These are phyloP conservation scores for Colaptes auratus DNA, from an alignment of 2,113 vertebrate genomes.

Conservation along the genomic window DNA sequence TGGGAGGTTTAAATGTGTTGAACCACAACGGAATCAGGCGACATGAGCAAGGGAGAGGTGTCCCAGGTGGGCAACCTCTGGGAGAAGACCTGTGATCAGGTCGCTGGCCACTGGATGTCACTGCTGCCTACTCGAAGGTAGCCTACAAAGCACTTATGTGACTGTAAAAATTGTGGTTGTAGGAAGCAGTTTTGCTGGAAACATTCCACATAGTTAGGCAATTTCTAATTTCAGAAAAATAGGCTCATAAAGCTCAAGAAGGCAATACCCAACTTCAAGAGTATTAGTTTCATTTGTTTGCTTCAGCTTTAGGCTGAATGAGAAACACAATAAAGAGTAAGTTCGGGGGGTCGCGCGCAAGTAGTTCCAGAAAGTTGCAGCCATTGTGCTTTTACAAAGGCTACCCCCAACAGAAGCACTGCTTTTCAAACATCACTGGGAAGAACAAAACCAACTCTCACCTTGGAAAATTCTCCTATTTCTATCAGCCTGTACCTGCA, in stretches of 20 bases:
- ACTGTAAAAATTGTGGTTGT: constrained; percentile 79
- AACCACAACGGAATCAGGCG: neutral
- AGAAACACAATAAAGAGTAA: constrained; percentile 71
- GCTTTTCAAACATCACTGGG: neutral
- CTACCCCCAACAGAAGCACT: neutral
- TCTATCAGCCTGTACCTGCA: neutral
- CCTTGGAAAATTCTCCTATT: neutral
- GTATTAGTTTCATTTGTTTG: constrained; percentile 83
- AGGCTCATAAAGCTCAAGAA: constrained; percentile 81
- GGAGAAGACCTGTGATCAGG: constrained; percentile 72
- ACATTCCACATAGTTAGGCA: constrained; percentile 75
- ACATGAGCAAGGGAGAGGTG: neutral
- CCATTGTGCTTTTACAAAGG: constrained; percentile 57
- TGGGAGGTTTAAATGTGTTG: neutral
- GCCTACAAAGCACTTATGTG: constrained; percentile 74
- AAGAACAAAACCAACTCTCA: neutral
- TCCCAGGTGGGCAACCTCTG: neutral
- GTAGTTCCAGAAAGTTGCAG: constrained; percentile 68
- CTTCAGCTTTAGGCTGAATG: constrained; percentile 73
- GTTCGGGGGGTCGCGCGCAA: constrained; percentile 28
- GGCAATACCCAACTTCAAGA: constrained; percentile 79
- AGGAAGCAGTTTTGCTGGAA: constrained; percentile 78
- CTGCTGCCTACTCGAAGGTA: constrained; percentile 76
- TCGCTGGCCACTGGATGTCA: constrained; percentile 79
- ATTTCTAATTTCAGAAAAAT: constrained; percentile 84